Evolutionary conservation across 2,113 vertebrate species (phyloP).

Genomic region (Heterocephalus glaber): DNA sequence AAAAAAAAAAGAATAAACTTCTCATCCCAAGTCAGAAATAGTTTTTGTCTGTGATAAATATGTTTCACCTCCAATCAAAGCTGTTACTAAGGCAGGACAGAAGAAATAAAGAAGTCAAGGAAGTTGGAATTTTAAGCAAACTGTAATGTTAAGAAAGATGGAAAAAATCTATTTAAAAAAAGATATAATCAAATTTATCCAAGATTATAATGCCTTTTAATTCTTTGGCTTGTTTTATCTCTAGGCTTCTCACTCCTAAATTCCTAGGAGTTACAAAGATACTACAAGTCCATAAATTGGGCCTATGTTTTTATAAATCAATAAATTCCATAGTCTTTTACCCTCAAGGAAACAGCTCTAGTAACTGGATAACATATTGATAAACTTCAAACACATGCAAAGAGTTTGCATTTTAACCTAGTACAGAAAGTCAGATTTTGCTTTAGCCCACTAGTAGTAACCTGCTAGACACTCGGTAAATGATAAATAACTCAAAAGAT

Average conservation of each 20-base stretch:
- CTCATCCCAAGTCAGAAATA: background rate
- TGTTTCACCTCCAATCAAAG: background rate
- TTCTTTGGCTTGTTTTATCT: background rate
- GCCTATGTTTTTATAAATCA: background rate
- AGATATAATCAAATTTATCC: background rate
- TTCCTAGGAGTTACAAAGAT: background rate
- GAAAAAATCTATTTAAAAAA: background rate
- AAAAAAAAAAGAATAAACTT: slow-evolving; percentile 41
- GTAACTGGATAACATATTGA: background rate
- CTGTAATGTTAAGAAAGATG: background rate
- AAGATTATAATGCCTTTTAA: background rate
- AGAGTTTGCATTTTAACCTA: background rate
- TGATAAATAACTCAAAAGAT: background rate
- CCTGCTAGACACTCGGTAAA: background rate
- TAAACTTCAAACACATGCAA: background rate
- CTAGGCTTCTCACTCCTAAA: background rate
- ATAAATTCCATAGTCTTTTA: background rate
- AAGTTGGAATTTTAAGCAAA: background rate
- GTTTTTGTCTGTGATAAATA: background rate
- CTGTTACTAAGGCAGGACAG: background rate
- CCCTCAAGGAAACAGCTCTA: background rate
- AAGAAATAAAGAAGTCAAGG: background rate
- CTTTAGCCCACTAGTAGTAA: background rate
- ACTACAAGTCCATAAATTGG: background rate
- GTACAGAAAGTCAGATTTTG: background rate